Percentiles rank a stretch among this genome's conserved stretches.
phyloP scores from a whole-genome alignment of 1,140 invertebrate species.

The Drosophila sp. region DNA sequence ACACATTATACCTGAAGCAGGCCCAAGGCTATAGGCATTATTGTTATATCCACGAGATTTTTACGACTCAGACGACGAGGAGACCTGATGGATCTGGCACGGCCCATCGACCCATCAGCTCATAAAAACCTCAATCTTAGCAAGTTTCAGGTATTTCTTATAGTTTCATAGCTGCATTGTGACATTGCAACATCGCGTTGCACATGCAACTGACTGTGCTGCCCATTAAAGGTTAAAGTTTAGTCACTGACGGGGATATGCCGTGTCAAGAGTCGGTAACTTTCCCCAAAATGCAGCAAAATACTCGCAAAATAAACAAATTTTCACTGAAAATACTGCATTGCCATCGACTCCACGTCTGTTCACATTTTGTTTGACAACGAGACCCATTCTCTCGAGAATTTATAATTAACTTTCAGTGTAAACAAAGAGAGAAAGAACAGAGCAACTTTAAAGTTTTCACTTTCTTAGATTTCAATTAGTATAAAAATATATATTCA shows the following conservation, averaged over 20 bases:
- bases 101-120: constrained; percentile 46
- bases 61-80: constrained; percentile 55
- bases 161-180: constrained; percentile 8
- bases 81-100: constrained; percentile 27
- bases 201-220: constrained; percentile 54
- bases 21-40: constrained; percentile 64
- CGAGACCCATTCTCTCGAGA: constrained; percentile 10
- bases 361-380: constrained; percentile 4
- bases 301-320: constrained; percentile 8
- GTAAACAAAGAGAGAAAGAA: constrained; percentile 64
- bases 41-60: constrained; percentile 67
- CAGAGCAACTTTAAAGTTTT: too few relatives aligned
- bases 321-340: constrained; percentile 46
- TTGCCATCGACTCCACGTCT: constrained; percentile 45
- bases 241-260: constrained; percentile 1
- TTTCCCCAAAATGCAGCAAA: constrained; percentile 3
- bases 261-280: constrained; percentile 57
- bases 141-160: constrained; percentile 30
- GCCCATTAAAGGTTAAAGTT: constrained; percentile 69
- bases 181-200: constrained; percentile 38
- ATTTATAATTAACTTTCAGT: constrained; percentile 61
- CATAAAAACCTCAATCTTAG: constrained; percentile 46
- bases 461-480: too few relatives aligned
- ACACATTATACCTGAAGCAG: constrained; percentile 7
- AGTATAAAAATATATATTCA: too few relatives aligned